These are phyloP conservation scores for Tetragonisca angustula DNA, from an alignment of 2,888 invertebrate species.

Conservation along the genomic window DNA sequence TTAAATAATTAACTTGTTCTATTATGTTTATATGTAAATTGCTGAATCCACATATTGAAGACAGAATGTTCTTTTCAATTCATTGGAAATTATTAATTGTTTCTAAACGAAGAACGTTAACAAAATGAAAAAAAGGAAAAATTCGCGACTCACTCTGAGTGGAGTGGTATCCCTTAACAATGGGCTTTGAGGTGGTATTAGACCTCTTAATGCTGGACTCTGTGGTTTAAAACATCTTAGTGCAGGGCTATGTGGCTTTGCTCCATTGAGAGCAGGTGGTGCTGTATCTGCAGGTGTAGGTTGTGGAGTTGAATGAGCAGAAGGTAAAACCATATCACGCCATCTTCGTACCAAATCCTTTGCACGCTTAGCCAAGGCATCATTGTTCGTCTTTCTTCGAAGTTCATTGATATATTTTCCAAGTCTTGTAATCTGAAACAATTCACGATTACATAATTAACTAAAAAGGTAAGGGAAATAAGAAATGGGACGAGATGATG, in stretches of 20 bases:
- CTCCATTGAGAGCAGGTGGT: conserved; percentile 80
- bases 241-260: conserved; percentile 80
- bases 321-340: conserved; percentile 93
- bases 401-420: conserved; percentile 97
- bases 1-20: too few relatives aligned
- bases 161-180: conserved; percentile 78
- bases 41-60: not conserved
- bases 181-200: conserved; percentile 83
- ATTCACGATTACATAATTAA: not conserved
- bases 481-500: not conserved
- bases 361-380: conserved; percentile 93
- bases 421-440: conserved; percentile 93
- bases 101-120: not conserved
- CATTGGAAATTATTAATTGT: not conserved
- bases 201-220: conserved; percentile 78
- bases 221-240: conserved; percentile 80
- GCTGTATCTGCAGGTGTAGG: conserved; percentile 79
- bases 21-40: not conserved
- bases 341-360: conserved; percentile 96
- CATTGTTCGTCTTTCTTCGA: conserved; percentile 93
- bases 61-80: not conserved
- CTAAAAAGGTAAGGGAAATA: not conserved
- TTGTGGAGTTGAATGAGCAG: conserved; percentile 78
- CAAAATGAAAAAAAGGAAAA: not conserved
- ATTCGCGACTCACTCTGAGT: conserved; percentile 75